These are phyloP conservation scores for Poecile montanus DNA, from an alignment of 2,797 vertebrate genomes.

Conservation along the genomic window DNA sequence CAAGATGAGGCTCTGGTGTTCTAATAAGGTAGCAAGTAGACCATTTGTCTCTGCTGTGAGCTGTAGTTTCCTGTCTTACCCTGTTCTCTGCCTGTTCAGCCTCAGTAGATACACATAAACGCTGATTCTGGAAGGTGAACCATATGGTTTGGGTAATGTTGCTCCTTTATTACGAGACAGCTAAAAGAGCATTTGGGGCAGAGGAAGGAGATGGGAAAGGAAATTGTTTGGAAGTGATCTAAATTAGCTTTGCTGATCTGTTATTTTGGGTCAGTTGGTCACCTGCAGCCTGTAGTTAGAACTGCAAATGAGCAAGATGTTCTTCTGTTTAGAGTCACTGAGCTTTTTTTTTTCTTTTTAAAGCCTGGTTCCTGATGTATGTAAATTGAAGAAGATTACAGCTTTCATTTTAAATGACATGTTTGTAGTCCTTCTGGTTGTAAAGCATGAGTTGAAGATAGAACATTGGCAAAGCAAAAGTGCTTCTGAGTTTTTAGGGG, in stretches of 20 bases:
- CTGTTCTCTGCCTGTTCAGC: slow-evolving; percentile 56
- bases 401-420: neutral
- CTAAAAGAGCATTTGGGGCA: neutral
- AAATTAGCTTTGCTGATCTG: slow-evolving; percentile 4
- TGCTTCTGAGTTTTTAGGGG: neutral
- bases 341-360: neutral
- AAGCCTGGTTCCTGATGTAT: neutral
- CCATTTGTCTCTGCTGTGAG: slow-evolving; percentile 45
- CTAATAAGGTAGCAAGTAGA: neutral
- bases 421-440: neutral
- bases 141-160: slow-evolving; percentile 78
- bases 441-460: neutral
- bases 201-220: slow-evolving; percentile 6
- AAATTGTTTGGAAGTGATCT: slow-evolving; percentile 21
- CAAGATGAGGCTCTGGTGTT: neutral
- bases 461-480: neutral
- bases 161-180: neutral
- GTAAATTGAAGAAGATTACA: neutral
- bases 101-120: slow-evolving; percentile 73
- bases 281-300: neutral
- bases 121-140: slow-evolving; percentile 37
- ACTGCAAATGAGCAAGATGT: neutral
- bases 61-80: slow-evolving; percentile 66
- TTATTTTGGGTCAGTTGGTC: neutral
- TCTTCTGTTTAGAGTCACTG: neutral